Evolutionary conservation across 2,797 vertebrate species (phyloP).

Genomic region (Sebastes dallii): DNA sequence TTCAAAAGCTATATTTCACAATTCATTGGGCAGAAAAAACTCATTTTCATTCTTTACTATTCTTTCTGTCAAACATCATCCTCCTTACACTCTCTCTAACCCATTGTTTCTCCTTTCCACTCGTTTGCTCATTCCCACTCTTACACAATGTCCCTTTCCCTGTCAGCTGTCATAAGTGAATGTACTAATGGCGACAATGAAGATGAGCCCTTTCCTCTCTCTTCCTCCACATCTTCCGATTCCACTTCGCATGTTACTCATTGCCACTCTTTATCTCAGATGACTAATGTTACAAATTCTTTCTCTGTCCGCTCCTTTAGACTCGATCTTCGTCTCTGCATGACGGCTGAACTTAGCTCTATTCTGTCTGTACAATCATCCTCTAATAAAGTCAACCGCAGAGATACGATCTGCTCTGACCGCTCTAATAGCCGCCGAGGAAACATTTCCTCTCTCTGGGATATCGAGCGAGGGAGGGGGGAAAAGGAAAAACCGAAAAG

Average conservation of each 20-base stretch:
- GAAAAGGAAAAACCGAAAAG: background rate
- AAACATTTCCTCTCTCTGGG: constrained; percentile 29
- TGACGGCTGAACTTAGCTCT: constrained; percentile 1
- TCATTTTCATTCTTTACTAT: background rate
- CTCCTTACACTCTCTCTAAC: background rate
- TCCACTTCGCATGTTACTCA: constrained; percentile 19
- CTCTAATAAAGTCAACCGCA: constrained; percentile 22
- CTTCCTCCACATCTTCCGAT: background rate
- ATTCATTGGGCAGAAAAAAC: too few species aligned
- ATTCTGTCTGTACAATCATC: constrained; percentile 25
- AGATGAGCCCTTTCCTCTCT: background rate
- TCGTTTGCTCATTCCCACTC: background rate
- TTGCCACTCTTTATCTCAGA: constrained; percentile 8
- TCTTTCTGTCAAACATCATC: background rate
- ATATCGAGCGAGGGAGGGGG: background rate
- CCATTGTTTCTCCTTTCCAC: background rate
- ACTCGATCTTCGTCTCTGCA: background rate
- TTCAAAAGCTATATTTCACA: background rate
- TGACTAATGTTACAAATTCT: background rate
- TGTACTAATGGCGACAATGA: background rate
- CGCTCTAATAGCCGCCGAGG: constrained; percentile 19
- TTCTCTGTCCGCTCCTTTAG: background rate
- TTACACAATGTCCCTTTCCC: background rate
- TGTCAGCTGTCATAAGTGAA: background rate
- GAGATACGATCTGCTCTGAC: constrained; percentile 43